Evolutionary conservation across 2,113 vertebrate genomes (phyloP).

Genomic region (Passer montanus): DNA sequence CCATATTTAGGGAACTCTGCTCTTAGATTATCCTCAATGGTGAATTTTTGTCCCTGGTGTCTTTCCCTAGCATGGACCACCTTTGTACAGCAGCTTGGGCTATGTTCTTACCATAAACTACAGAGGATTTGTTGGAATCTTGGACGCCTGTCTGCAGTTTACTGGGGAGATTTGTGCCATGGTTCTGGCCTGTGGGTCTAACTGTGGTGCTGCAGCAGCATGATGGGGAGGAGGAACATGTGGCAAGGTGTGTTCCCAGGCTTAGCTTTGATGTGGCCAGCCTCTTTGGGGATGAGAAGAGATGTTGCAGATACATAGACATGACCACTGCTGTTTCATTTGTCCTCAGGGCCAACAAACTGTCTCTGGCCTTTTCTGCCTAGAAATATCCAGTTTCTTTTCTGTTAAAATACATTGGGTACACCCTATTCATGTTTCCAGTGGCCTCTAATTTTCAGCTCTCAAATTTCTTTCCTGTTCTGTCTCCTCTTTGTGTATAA

Average conservation of each 20-base stretch:
- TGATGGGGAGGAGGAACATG: not conserved
- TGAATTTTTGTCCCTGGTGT: not conserved
- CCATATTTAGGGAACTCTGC: not conserved
- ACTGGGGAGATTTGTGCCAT: not conserved
- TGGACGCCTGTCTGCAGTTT: not conserved
- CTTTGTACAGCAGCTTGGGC: not conserved
- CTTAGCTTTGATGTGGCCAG: not conserved
- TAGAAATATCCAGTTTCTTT: not conserved
- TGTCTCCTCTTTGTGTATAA: not conserved
- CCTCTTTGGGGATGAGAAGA: not conserved
- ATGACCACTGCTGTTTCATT: not conserved
- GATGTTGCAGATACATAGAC: not conserved
- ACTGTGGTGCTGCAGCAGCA: fast-evolving
- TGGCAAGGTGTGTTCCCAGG: not conserved
- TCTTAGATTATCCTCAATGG: not conserved
- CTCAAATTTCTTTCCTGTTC: not conserved
- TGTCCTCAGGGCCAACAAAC: not conserved
- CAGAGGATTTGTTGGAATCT: not conserved
- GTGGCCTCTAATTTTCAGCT: not conserved
- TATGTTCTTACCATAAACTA: fast-evolving
- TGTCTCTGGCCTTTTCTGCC: not conserved
- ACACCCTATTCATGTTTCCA: fast-evolving
- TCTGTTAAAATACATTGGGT: not conserved
- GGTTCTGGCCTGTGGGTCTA: not conserved
- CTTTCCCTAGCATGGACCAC: not conserved